Evolutionary conservation across 92 coral and sea anemone genomes (phyloP).

Genomic region (Nematostella vectensis): DNA sequence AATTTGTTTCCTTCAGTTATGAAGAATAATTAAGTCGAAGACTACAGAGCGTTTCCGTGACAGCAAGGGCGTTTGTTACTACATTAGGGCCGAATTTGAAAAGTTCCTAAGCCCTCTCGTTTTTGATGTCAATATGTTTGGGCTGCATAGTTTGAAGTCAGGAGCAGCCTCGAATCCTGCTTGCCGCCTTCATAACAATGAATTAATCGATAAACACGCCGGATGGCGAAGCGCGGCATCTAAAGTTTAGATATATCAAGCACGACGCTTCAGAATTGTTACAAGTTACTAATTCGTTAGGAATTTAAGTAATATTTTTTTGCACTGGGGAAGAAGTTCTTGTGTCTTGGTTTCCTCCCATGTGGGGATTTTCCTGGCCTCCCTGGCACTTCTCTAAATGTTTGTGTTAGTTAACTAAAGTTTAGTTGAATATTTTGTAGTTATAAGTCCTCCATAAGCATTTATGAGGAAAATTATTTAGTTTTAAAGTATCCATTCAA

Average conservation of each 20-base stretch:
- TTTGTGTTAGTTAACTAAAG: too few species aligned
- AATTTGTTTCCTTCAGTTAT: too few species aligned
- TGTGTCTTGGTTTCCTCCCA: constrained; percentile 50
- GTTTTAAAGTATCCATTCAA: too few species aligned
- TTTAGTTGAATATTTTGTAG: too few species aligned
- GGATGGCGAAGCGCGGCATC: constrained; percentile 41
- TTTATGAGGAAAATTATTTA: too few species aligned
- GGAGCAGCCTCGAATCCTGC: too few species aligned
- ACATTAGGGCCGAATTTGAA: constrained; percentile 31
- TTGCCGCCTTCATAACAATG: constrained; percentile 21
- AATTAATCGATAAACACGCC: constrained; percentile 43
- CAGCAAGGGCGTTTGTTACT: not conserved
- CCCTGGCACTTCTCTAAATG: constrained; percentile 37
- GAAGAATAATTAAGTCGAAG: not conserved
- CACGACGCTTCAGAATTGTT: constrained; percentile 27
- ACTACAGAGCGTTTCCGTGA: too few species aligned
- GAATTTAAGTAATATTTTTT: constrained; percentile 7
- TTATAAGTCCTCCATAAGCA: too few species aligned
- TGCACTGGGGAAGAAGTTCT: constrained; percentile 32
- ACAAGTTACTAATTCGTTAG: constrained; percentile 13
- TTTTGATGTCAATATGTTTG: too few species aligned
- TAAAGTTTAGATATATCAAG: constrained; percentile 43
- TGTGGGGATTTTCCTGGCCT: constrained; percentile 57
- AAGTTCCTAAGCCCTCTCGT: too few species aligned
- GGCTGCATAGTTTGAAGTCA: too few species aligned